Evolutionary conservation across 2,888 invertebrate genomes (phyloP).

Genomic region (Trissoscelio sp.): DNA sequence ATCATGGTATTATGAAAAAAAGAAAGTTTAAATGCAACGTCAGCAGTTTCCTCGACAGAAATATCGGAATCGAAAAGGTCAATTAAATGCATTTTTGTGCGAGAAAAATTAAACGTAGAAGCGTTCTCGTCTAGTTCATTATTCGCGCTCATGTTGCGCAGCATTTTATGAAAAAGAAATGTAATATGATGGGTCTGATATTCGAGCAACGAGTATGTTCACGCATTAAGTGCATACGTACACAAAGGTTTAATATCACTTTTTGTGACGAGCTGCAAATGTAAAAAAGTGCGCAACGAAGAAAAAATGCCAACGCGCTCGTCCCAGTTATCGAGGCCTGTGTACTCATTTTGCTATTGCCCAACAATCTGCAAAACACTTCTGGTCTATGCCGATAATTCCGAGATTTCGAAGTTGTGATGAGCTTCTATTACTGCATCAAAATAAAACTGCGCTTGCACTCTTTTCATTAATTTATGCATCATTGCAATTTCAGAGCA

Average conservation of each 20-base stretch:
- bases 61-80: background rate
- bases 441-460: background rate
- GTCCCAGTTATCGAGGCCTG: constrained; percentile 44
- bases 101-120: background rate
- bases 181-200: constrained; percentile 60
- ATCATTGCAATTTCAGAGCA: constrained; percentile 22
- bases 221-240: constrained; percentile 64
- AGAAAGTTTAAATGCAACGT: background rate
- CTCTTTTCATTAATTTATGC: constrained; percentile 4
- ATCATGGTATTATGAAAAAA: too few species aligned
- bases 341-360: constrained; percentile 19
- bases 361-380: constrained; percentile 25
- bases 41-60: constrained; percentile 4
- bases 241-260: constrained; percentile 70
- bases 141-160: background rate
- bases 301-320: constrained; percentile 64
- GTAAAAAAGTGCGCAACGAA: constrained; percentile 64
- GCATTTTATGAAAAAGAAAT: constrained; percentile 42
- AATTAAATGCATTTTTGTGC: constrained; percentile 9
- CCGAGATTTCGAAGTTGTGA: background rate
- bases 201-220: constrained; percentile 52
- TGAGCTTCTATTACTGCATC: background rate
- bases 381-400: background rate
- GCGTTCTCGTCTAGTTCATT: background rate
- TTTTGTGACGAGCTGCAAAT: constrained; percentile 64